Evolutionary conservation across 2,113 vertebrate genomes (phyloP).

Genomic region (Phrynocephalus versicolor): DNA sequence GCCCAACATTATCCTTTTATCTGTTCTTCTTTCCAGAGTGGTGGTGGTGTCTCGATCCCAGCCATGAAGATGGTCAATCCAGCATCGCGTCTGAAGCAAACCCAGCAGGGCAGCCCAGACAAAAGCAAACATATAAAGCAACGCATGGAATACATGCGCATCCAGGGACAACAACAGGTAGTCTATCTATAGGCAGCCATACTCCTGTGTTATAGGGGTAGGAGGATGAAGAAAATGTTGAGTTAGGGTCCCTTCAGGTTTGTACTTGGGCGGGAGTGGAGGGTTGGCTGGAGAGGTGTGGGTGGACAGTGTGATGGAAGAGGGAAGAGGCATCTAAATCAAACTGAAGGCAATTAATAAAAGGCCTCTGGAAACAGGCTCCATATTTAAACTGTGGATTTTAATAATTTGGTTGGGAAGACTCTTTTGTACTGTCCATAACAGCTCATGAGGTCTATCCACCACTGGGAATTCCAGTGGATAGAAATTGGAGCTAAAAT

Average conservation of each 20-base stretch:
- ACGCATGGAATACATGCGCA: constrained; percentile 89
- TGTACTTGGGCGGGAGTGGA: accelerated
- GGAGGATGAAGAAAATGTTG: neutral
- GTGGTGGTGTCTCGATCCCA: constrained; percentile 74
- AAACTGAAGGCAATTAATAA: neutral
- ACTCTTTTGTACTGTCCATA: neutral
- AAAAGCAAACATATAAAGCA: constrained; percentile 90
- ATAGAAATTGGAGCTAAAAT: neutral
- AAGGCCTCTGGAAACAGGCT: neutral
- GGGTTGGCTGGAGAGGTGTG: neutral
- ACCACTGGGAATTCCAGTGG: neutral
- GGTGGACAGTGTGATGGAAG: neutral
- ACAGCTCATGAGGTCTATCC: accelerated
- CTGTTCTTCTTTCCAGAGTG: constrained; percentile 70
- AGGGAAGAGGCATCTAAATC: neutral
- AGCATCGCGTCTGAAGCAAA: constrained; percentile 88
- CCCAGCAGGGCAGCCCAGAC: constrained; percentile 90
- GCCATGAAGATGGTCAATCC: constrained; percentile 85
- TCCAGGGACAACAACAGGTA: constrained; percentile 96
- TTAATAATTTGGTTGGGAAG: neutral
- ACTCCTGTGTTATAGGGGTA: neutral
- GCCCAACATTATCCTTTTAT: constrained; percentile 3
- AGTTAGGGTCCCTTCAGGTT: neutral
- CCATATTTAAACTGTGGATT: neutral
- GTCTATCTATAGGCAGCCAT: constrained; percentile 64